Conservation (phyloP, 2,797 vertebrate species). For the Pygocentrus nattereri region DNA sequence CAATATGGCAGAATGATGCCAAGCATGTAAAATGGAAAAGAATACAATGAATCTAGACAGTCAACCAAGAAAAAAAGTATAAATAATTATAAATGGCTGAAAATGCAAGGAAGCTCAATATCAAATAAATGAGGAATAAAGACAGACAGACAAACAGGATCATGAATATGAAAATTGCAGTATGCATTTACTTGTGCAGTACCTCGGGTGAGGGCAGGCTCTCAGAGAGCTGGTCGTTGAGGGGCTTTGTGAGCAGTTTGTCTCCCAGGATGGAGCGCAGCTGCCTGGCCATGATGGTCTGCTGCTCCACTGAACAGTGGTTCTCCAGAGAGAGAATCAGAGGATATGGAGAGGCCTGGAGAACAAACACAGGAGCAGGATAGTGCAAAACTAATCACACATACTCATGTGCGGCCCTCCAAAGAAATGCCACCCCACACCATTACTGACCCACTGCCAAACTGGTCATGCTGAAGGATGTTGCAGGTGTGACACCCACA, state of each 20-base stretch:
- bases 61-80: too few species aligned
- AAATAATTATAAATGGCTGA: too few species aligned
- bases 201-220: constrained; percentile 91
- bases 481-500: too few species aligned
- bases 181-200: constrained; percentile 13
- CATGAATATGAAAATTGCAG: background rate
- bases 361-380: constrained; percentile 5
- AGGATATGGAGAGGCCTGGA: constrained; percentile 71
- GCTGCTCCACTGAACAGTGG: constrained; percentile 94
- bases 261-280: constrained; percentile 88
- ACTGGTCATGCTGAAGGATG: too few species aligned
- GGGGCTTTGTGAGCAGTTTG: constrained; percentile 83
- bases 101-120: background rate
- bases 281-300: constrained; percentile 88
- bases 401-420: too few species aligned
- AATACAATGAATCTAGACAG: background rate
- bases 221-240: constrained; percentile 68
- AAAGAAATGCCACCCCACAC: too few species aligned
- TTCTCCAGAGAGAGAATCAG: constrained; percentile 95
- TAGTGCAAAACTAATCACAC: background rate
- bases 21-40: background rate
- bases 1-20: background rate
- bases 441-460: too few species aligned
- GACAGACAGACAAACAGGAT: background rate
- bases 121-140: too few species aligned